Evolutionary conservation across 2,113 vertebrate genomes (phyloP).

Genomic region (Agapornis roseicollis): DNA sequence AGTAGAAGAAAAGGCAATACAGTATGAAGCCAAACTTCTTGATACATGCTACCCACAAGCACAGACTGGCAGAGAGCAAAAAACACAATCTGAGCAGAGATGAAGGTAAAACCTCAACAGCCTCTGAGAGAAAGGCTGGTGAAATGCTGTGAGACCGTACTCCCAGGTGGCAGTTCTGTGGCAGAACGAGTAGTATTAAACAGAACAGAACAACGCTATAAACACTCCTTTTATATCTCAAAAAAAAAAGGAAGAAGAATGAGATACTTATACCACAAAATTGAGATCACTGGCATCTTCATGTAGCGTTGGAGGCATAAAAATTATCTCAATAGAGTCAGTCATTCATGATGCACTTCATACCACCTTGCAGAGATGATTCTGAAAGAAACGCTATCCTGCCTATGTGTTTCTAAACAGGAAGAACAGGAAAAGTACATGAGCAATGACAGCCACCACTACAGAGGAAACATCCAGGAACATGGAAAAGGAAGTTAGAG

Average conservation of each 20-base stretch:
- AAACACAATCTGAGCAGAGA: not conserved
- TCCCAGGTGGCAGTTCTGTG: rapidly evolving
- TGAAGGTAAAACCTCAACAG: not conserved
- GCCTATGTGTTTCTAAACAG: not conserved
- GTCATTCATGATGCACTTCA: not conserved
- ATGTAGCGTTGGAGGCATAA: not conserved
- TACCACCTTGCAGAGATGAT: rapidly evolving
- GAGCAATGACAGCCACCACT: not conserved
- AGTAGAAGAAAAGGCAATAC: not conserved
- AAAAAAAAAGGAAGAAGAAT: not conserved
- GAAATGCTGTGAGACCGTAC: not conserved
- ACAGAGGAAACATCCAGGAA: not conserved
- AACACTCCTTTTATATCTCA: not conserved
- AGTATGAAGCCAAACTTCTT: not conserved
- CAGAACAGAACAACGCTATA: not conserved
- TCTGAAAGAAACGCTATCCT: not conserved
- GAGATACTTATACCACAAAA: not conserved
- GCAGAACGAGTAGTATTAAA: not conserved
- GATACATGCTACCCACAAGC: rapidly evolving
- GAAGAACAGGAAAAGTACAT: not conserved
- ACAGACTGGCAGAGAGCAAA: rapidly evolving
- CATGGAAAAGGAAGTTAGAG: not conserved
- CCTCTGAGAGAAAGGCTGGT: not conserved
- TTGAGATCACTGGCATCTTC: not conserved
- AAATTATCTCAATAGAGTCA: not conserved